Conservation (phyloP, 2,797 vertebrate species). For the Sardinella longiceps region DNA sequence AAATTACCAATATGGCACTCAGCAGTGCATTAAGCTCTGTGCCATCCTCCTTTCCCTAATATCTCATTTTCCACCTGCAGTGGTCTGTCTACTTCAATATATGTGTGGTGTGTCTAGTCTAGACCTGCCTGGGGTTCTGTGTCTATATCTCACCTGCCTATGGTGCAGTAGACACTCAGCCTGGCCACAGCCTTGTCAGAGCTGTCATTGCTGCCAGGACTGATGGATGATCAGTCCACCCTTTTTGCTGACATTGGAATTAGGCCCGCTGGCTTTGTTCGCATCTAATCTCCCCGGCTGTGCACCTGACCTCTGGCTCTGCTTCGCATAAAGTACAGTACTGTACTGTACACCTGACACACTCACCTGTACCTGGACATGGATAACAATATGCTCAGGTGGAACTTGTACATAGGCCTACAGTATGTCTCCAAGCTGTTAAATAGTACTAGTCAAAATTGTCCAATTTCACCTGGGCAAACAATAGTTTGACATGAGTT, state of each 20-base stretch:
- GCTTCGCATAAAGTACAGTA: slow-evolving; percentile 1
- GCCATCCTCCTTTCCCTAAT: not conserved
- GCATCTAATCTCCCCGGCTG: slow-evolving; percentile 55
- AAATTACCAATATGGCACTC: slow-evolving; percentile 3
- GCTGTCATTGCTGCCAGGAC: slow-evolving; percentile 24
- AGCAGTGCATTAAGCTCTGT: slow-evolving; percentile 2
- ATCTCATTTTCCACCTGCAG: not conserved
- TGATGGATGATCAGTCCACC: slow-evolving; percentile 43
- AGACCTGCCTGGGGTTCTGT: not conserved
- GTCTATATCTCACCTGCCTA: not conserved
- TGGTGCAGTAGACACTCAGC: not conserved
- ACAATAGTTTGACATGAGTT: not conserved
- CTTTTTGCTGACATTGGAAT: slow-evolving; percentile 58
- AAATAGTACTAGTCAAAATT: not conserved
- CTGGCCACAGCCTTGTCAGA: not conserved
- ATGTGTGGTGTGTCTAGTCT: not conserved
- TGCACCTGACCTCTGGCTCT: slow-evolving; percentile 30
- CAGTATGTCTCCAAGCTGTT: not conserved
- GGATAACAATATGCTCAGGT: not conserved
- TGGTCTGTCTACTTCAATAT: not conserved
- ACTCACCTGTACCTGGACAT: slow-evolving; percentile 1
- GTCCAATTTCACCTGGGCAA: not conserved
- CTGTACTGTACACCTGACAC: slow-evolving; percentile 4
- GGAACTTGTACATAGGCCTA: not conserved
- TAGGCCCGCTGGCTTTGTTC: slow-evolving; percentile 53